phyloP scores from a whole-genome alignment of 2,113 vertebrate species.

The Siniperca chuatsi region DNA sequence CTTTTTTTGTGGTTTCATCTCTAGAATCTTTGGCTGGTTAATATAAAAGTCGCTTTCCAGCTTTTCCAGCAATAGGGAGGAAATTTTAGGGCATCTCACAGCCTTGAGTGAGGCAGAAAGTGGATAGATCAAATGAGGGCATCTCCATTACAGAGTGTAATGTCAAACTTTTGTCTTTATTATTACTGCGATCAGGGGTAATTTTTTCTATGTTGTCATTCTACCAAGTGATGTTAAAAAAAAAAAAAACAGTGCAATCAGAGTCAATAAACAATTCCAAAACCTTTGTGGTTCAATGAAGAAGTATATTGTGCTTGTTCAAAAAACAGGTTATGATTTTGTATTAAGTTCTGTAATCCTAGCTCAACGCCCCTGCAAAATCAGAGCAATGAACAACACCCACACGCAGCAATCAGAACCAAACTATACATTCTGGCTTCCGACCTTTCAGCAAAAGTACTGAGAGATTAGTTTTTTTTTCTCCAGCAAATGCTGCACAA shows the following conservation, averaged over 20 bases:
- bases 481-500: constrained; percentile 5
- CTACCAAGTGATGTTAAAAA: background rate
- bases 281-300: constrained; percentile 6
- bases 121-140: constrained; percentile 15
- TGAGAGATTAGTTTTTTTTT: background rate
- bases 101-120: background rate
- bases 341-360: constrained; percentile 44
- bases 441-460: background rate
- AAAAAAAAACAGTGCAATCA: background rate
- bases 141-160: constrained; percentile 2
- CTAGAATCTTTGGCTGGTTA: background rate
- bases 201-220: background rate
- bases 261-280: background rate
- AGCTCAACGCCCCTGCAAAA: constrained; percentile 46
- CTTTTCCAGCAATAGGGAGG: background rate
- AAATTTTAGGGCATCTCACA: background rate
- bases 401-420: constrained; percentile 57
- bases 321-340: constrained; percentile 22
- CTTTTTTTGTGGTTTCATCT: background rate
- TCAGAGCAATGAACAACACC: constrained; percentile 53
- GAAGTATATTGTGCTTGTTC: constrained; percentile 3
- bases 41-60: background rate
- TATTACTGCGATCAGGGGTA: background rate
- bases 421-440: constrained; percentile 20
- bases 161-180: background rate